Evolutionary conservation across 2,113 vertebrate genomes (phyloP).

Genomic region (Lates calcarifer): DNA sequence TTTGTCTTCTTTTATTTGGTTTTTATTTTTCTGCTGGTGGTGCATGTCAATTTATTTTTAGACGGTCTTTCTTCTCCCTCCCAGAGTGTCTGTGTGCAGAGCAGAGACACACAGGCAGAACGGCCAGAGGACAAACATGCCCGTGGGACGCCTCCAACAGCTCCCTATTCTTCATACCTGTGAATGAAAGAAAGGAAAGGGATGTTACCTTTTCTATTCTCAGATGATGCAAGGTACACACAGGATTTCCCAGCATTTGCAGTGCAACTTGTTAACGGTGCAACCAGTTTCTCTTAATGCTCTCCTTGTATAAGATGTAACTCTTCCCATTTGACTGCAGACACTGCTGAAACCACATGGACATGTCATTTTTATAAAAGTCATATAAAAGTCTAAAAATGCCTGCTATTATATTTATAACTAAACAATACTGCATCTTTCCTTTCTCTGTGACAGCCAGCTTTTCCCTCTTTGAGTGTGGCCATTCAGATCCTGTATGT

Average conservation of each 20-base stretch:
- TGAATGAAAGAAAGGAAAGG: constrained; percentile 38
- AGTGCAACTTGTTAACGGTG: neutral
- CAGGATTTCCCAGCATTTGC: neutral
- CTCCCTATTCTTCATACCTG: constrained; percentile 74
- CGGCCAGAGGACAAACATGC: constrained; percentile 68
- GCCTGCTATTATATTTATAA: too few relatives aligned
- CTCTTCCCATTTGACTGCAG: neutral
- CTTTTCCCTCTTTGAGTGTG: too few relatives aligned
- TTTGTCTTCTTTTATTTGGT: constrained; percentile 13
- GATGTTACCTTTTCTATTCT: neutral
- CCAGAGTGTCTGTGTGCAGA: constrained; percentile 45
- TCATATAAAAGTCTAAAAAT: too few relatives aligned
- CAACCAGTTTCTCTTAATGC: neutral
- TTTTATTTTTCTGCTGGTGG: constrained; percentile 61
- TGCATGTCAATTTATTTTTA: constrained; percentile 73
- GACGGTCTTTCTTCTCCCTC: constrained; percentile 61
- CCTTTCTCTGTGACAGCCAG: too few relatives aligned
- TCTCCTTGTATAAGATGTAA: too few relatives aligned
- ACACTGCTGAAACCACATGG: neutral
- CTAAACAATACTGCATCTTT: too few relatives aligned
- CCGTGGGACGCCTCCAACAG: constrained; percentile 57
- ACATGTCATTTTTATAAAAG: too few relatives aligned
- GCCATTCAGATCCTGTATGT: too few relatives aligned
- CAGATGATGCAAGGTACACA: neutral
- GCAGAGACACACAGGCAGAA: constrained; percentile 52